phyloP scores from a whole-genome alignment of 2,888 invertebrate genomes.

The Phasia obesa region DNA sequence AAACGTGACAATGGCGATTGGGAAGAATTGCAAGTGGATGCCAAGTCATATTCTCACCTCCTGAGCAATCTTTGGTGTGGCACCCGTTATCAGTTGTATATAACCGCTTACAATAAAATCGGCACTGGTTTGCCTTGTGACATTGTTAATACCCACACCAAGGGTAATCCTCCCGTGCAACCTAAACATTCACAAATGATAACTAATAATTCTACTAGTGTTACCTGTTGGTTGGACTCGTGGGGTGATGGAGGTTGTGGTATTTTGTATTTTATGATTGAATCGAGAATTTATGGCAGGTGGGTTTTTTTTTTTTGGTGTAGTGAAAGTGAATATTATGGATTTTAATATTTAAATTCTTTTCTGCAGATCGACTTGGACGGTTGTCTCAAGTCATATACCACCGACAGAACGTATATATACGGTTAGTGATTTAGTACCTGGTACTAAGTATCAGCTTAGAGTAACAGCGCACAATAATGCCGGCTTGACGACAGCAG shows the following conservation, averaged over 20 bases:
- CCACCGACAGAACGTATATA: slow-evolving; percentile 91
- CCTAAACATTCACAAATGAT: slow-evolving; percentile 91
- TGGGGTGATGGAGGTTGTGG: slow-evolving; percentile 96
- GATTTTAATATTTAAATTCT: neutral
- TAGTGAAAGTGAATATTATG: neutral
- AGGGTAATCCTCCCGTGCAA: slow-evolving; percentile 90
- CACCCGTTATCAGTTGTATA: slow-evolving; percentile 92
- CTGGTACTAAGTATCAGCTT: slow-evolving; percentile 88
- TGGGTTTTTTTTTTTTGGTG: slow-evolving; percentile 61
- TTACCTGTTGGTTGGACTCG: slow-evolving; percentile 92
- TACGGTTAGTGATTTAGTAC: slow-evolving; percentile 89
- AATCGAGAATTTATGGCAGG: slow-evolving; percentile 86
- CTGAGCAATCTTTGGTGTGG: slow-evolving; percentile 93
- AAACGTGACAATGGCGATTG: slow-evolving; percentile 95
- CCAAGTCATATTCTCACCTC: slow-evolving; percentile 90
- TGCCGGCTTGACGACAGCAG: slow-evolving; percentile 91
- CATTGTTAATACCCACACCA: slow-evolving; percentile 92
- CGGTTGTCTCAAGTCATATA: slow-evolving; percentile 90
- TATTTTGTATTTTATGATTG: slow-evolving; percentile 92
- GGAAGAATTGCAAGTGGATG: slow-evolving; percentile 94
- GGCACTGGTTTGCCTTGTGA: slow-evolving; percentile 95
- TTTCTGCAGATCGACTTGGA: slow-evolving; percentile 85
- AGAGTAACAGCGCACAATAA: slow-evolving; percentile 92
- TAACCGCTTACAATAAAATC: slow-evolving; percentile 95
- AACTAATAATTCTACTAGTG: slow-evolving; percentile 92